Evolutionary conservation across 2,888 invertebrate genomes (phyloP).

Genomic region (Aquatica leii): DNA sequence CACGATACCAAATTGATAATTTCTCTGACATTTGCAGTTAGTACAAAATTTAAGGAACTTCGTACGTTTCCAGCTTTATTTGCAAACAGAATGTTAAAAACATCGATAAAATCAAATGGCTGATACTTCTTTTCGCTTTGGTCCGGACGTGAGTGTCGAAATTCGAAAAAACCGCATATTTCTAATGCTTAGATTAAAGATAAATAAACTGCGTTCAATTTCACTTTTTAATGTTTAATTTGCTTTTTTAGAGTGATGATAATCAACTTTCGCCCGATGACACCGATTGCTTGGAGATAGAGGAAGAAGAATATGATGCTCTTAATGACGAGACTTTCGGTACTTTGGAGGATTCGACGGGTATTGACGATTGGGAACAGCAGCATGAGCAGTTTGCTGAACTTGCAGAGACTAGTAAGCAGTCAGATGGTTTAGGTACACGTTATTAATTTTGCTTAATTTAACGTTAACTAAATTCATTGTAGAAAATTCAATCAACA

Average conservation of each 20-base stretch:
- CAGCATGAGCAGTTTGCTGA: slow-evolving; percentile 75
- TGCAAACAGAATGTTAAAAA: slow-evolving; percentile 48
- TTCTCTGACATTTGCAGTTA: slow-evolving; percentile 20
- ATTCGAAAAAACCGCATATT: slow-evolving; percentile 18
- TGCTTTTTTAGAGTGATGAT: slow-evolving; percentile 54
- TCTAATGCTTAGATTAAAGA: not conserved
- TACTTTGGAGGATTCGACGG: slow-evolving; percentile 67
- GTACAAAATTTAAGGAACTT: slow-evolving; percentile 21
- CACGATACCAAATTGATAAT: not conserved
- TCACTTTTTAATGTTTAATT: slow-evolving; percentile 6
- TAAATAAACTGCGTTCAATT: slow-evolving; percentile 16
- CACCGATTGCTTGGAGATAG: slow-evolving; percentile 67
- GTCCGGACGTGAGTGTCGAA: slow-evolving; percentile 81
- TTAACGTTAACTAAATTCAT: slow-evolving; percentile 20
- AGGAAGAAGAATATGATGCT: slow-evolving; percentile 89
- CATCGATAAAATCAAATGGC: slow-evolving; percentile 69
- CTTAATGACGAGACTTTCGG: slow-evolving; percentile 94
- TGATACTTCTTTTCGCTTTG: slow-evolving; percentile 88
- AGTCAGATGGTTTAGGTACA: slow-evolving; percentile 52
- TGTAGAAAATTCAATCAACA: slow-evolving; percentile 52
- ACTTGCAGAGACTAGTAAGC: slow-evolving; percentile 64
- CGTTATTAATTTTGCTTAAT: not conserved
- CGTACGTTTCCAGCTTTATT: slow-evolving; percentile 11
- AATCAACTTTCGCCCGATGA: slow-evolving; percentile 63
- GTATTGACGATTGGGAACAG: slow-evolving; percentile 74